Base-by-base conservation (phyloP, 2,888 invertebrate species). In the Cosmorhoe ocellata region DNA sequence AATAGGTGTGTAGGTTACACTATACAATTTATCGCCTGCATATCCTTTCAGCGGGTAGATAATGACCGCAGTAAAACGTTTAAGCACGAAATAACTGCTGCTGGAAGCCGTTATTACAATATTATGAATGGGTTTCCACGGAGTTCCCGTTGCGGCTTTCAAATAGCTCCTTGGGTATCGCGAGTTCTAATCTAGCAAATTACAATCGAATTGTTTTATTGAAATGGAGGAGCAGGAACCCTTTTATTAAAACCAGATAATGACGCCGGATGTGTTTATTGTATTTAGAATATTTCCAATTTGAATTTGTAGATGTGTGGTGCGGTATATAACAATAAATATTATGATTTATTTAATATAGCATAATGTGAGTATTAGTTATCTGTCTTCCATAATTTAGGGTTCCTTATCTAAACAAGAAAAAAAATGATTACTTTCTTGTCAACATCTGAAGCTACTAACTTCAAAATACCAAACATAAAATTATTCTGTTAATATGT, bases 41-140 rank as follows among this genome's bases (percentile, higher is more conserved):
- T 89, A 90, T 89, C 88, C 88, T 89, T 89, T 90, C 90, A 88
- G 79, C 86, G 88, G 82, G 82, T 86, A 85, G 88, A 89, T 90
- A 90, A 90, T 90, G 88, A 88, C 89, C 84, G 87, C 84, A 89
- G 89, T 90, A 86, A 89, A 90, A 86, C 90, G 88, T 86, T 89
- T 89, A 89, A 88, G 89, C 85, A 89, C 84, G 89, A 78, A 83
- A 89, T 89, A 89, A 89, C 87, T 86, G 88, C 78, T 88, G 78
- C 76, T 88, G 77, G 85, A 80, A 83, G 80, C 86, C 83, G 85
- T 88, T 89, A 90, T 89, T 90, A 90, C 88, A 87, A 86, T 88
- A 88, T 89, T 89, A 89, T 88, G 88, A 87, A 90, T 90, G 82
- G 88, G 76, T 84, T 52, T 81, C 81, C 81, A 69, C 67, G 66